A percentile compares a stretch with the other conserved stretches of the same genome.
Evolutionary conservation across 1,140 invertebrate species (phyloP).

Genomic region (Globodera rostochiensis): DNA sequence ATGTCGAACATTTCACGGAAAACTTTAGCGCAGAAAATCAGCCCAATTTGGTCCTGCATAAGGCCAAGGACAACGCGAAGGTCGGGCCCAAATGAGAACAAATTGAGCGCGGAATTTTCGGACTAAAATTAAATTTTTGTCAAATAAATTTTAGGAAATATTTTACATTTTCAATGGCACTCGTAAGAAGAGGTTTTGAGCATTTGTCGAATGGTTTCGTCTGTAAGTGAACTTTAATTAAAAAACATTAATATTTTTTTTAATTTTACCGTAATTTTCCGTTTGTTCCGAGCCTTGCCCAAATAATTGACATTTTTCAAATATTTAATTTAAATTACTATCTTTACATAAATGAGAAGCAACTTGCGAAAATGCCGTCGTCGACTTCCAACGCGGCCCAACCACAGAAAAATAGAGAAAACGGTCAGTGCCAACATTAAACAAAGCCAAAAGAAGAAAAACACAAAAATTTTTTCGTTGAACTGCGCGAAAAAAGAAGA

Average conservation of each 20-base stretch:
- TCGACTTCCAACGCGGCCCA: constrained; percentile 31
- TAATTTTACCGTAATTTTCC: constrained; percentile 21
- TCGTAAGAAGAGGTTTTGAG: neutral
- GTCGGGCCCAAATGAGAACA: constrained; percentile 36
- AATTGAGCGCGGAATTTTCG: constrained; percentile 9
- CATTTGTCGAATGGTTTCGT: neutral
- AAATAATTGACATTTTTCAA: constrained; percentile 20
- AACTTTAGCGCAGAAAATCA: constrained; percentile 49
- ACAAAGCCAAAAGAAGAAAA: constrained; percentile 65
- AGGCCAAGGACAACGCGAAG: constrained; percentile 41
- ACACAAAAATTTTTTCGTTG: constrained; percentile 66
- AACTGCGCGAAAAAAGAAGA: constrained; percentile 37
- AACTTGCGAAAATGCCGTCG: constrained; percentile 37
- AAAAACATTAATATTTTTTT: neutral
- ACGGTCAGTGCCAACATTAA: constrained; percentile 50
- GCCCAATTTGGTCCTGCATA: constrained; percentile 48
- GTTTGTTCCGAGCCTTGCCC: constrained; percentile 10
- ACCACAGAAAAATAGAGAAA: constrained; percentile 49
- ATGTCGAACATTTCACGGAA: constrained; percentile 51
- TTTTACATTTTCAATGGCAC: constrained; percentile 21
- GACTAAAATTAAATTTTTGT: constrained; percentile 24
- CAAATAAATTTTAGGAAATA: neutral
- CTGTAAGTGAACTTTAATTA: neutral
- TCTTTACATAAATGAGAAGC: constrained; percentile 36
- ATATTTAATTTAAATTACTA: constrained; percentile 4